Conservation (phyloP, 2,888 invertebrate species). For the Drosophila glabriapex region DNA sequence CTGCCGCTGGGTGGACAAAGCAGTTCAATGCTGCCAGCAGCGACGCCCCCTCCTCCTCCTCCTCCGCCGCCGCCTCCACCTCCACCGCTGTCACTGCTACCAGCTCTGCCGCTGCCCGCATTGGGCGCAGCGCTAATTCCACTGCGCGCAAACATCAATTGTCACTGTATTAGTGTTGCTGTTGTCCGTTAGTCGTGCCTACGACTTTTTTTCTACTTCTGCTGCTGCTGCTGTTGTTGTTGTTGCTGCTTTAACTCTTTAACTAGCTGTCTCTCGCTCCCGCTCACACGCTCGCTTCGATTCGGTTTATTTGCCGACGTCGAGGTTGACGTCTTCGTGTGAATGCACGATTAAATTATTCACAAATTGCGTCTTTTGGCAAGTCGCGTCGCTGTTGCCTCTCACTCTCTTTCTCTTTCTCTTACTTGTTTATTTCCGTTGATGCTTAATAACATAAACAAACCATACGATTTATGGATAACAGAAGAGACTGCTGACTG, state of each 20-base stretch:
- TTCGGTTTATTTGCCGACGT: conserved; percentile 9
- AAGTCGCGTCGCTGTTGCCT: conserved; percentile 14
- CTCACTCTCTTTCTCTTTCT: conserved; percentile 8
- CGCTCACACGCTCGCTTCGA: conserved; percentile 3
- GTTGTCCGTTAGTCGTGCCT: conserved; percentile 22
- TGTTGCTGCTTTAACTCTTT: conserved; percentile 49
- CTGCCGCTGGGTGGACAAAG: conserved; percentile 71
- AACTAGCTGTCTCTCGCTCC: conserved; percentile 6
- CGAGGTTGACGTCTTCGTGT: conserved; percentile 49
- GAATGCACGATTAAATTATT: conserved; percentile 79
- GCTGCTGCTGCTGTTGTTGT: not conserved
- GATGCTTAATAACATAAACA: conserved; percentile 47
- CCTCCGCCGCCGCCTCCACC: conserved; percentile 37
- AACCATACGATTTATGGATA: conserved; percentile 43
- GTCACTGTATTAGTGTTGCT: conserved; percentile 6
- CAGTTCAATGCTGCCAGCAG: conserved; percentile 64
- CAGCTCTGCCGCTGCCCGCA: conserved; percentile 24
- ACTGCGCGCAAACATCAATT: conserved; percentile 63
- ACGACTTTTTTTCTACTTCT: not conserved
- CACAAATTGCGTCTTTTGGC: conserved; percentile 75
- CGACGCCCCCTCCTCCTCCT: conserved; percentile 35
- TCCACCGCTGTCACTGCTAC: conserved; percentile 22
- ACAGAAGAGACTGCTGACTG: conserved; percentile 22
- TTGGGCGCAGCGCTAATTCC: conserved; percentile 49
- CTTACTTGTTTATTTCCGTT: conserved; percentile 25